Conservation (phyloP, 2,113 vertebrate genomes). For the Alosa alosa region DNA sequence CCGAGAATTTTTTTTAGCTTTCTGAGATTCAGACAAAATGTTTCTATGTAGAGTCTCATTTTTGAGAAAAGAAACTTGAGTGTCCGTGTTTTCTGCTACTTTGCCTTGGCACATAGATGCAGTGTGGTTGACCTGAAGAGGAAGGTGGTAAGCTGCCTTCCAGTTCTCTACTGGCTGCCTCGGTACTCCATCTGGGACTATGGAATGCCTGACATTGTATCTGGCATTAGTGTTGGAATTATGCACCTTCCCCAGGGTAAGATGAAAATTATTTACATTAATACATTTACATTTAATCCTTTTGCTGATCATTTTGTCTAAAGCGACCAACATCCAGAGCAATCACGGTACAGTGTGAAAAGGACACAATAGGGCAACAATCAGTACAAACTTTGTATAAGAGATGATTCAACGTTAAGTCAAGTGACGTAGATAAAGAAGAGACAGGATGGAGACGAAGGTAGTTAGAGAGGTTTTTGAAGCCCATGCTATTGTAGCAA, state of each 20-base stretch:
- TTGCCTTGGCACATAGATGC: slow-evolving; percentile 69
- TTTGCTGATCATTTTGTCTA: no score
- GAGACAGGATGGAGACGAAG: no score
- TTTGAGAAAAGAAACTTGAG: background rate
- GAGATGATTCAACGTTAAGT: no score
- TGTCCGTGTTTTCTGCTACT: background rate
- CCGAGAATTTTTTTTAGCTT: background rate
- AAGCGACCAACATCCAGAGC: no score
- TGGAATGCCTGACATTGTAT: slow-evolving; percentile 83
- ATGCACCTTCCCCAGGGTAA: slow-evolving; percentile 97
- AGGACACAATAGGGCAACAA: no score
- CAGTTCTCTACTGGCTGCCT: slow-evolving; percentile 86
- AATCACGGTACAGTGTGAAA: no score
- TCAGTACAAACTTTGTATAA: no score
- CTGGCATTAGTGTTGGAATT: slow-evolving; percentile 94
- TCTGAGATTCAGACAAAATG: background rate
- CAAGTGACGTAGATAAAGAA: no score
- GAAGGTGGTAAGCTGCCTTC: slow-evolving; percentile 73
- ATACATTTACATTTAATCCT: no score
- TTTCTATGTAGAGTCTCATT: background rate
- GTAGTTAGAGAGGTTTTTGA: no score
- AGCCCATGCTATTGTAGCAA: no score
- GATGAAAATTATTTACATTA: slow-evolving; percentile 11
- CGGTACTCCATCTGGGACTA: slow-evolving; percentile 88
- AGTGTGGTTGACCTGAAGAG: slow-evolving; percentile 68